Conservation (phyloP, 2,113 vertebrate genomes). For the Alouatta palliata region DNA sequence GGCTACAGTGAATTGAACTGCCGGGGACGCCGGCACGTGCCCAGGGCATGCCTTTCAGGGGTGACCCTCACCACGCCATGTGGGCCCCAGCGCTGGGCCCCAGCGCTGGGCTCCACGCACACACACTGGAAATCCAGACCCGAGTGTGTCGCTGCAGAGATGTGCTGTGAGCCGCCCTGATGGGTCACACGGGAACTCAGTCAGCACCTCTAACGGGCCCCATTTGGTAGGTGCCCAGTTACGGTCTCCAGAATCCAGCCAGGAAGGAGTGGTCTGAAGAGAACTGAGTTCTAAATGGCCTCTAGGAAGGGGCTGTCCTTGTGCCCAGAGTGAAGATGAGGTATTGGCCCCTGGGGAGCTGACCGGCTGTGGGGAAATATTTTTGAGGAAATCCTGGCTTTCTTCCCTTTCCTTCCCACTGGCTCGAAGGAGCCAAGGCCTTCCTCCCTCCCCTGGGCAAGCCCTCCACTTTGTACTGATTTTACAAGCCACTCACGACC, state of each 20-base stretch:
- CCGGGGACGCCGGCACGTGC: too few relatives aligned
- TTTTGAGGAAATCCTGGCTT: not conserved
- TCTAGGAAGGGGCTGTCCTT: not conserved
- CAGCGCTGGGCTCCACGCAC: too few relatives aligned
- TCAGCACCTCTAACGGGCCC: not conserved
- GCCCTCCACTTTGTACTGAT: not conserved
- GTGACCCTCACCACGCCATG: too few relatives aligned
- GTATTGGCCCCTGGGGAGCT: not conserved
- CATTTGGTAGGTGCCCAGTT: not conserved
- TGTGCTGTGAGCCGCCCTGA: not conserved
- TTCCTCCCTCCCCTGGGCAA: not conserved
- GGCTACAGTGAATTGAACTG: too few relatives aligned
- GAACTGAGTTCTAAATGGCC: not conserved
- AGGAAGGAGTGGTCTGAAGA: not conserved
- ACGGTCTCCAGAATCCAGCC: not conserved
- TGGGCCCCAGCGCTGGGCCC: too few relatives aligned
- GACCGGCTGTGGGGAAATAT: not conserved
- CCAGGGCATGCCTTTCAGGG: too few relatives aligned
- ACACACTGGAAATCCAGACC: too few relatives aligned
- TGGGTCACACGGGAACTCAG: accelerated
- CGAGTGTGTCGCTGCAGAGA: too few relatives aligned
- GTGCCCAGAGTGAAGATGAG: too few relatives aligned
- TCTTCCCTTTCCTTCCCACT: not conserved
- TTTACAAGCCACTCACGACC: not conserved
- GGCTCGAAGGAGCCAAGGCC: too few relatives aligned